Evolutionary conservation across 2,113 vertebrate species (phyloP).

Genomic region (Scartelaos histophorus): DNA sequence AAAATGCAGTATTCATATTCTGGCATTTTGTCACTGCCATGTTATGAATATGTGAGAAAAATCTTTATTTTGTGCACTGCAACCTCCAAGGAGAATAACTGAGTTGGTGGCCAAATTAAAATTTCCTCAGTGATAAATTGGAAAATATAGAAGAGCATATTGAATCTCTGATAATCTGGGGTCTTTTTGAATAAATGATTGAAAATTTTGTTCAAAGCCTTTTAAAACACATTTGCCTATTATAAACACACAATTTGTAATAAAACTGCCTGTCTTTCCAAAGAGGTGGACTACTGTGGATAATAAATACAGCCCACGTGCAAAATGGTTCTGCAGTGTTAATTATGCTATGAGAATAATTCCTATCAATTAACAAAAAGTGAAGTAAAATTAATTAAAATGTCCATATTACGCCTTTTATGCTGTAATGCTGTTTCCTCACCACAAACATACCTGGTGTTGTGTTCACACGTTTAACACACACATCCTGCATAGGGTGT

Average conservation of each 20-base stretch:
- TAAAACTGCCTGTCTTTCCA: not conserved
- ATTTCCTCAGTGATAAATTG: not conserved
- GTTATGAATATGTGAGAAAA: too few species aligned
- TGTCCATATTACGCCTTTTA: too few species aligned
- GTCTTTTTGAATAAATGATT: not conserved
- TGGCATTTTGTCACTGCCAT: slow-evolving; percentile 15
- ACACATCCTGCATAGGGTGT: too few species aligned
- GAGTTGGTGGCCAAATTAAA: not conserved
- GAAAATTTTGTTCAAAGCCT: not conserved
- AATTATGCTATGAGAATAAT: not conserved
- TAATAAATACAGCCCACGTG: too few species aligned
- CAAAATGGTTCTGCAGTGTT: not conserved
- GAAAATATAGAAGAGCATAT: not conserved
- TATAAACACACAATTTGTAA: not conserved
- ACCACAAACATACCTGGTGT: too few species aligned
- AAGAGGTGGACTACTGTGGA: not conserved
- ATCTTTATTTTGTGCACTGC: too few species aligned
- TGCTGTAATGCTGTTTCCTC: too few species aligned
- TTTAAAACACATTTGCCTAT: not conserved
- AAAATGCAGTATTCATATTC: slow-evolving; percentile 26
- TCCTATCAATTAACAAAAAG: not conserved
- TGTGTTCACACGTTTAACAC: too few species aligned
- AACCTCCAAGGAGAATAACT: not conserved
- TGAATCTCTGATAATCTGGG: not conserved
- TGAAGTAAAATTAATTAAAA: not conserved